Base-by-base conservation (phyloP, 2,888 invertebrate species). In the Microplitis deprimator region DNA sequence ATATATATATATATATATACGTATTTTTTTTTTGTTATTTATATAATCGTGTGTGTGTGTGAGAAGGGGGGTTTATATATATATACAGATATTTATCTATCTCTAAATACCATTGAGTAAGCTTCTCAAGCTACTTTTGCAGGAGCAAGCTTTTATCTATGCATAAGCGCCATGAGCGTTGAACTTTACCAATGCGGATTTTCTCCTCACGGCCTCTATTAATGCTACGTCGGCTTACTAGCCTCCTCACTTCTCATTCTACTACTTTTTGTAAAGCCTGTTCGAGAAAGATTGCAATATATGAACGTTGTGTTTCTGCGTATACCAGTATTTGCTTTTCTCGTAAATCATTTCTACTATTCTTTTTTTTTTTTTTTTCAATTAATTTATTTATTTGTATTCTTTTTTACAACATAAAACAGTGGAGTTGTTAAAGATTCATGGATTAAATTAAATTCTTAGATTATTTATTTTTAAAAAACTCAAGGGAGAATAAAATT, bases 131-230 rank as follows among this genome's bases (percentile, higher is more conserved):
- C 76, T 74, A 75, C 75, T 82, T 78, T 79, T 76, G 62, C 76
- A 70, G 72, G 65, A 62, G 74, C 78, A 78, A 80, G 81, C 82
- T 83, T 84, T 85, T 85, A 83, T 83, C 82, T 80, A 81, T 81
- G 80, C 81, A 79, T 80, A 83, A 84, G 81, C 81, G 79, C 78
- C 78, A 79, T 76, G 79, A 80, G 80, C 80, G 68, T 72, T 78
- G 78, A 83, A 84, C 80, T 84, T 83, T 78, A 77, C 80, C 76
- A 75, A 82, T 81, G 81, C 76, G 79, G 81, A 82, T 82, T 82
- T 81, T 81, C 78, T 71, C 79, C 77, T 77, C 80, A 72, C 64
- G 77, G 73, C 80, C 74, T 75, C 79, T 60, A 78, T 72, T 77
- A 77, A 77, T 77, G 68, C 68, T 73, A 77, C 68, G 73, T 73